A percentile compares a stretch with the other conserved stretches of the same genome.
Conservation (phyloP, 2,888 invertebrate genomes). For the Epicampocera succincta region DNA sequence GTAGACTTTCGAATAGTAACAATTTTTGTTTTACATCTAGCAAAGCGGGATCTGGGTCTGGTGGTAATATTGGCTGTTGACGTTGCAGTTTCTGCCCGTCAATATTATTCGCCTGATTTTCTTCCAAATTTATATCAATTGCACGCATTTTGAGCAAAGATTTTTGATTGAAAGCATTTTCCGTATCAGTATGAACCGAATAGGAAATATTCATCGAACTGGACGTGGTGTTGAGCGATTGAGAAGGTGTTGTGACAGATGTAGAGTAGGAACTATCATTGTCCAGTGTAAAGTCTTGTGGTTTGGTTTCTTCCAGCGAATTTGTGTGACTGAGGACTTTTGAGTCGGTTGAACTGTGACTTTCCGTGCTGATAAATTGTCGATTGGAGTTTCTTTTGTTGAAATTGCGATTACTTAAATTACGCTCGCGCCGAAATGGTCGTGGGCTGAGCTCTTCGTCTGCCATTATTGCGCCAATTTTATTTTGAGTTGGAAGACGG, state of each 20-base stretch:
- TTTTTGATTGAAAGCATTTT: conserved; percentile 76
- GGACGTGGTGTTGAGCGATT: conserved; percentile 63
- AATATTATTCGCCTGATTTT: conserved; percentile 10
- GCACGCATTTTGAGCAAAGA: conserved; percentile 75
- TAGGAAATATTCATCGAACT: conserved; percentile 76
- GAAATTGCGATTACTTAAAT: conserved; percentile 78
- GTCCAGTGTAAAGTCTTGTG: conserved; percentile 49
- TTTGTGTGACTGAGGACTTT: conserved; percentile 31
- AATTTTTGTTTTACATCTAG: conserved; percentile 77
- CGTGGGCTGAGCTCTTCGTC: conserved; percentile 76
- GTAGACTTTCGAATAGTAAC: conserved; percentile 76
- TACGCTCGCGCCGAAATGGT: conserved; percentile 78
- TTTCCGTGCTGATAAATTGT: conserved; percentile 73
- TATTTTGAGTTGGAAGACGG: too few relatives aligned
- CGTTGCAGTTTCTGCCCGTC: conserved; percentile 1
- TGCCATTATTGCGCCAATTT: conserved; percentile 73
- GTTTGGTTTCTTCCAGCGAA: not conserved
- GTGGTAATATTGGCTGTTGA: conserved; percentile 35
- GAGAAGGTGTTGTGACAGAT: conserved; percentile 24
- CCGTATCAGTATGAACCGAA: conserved; percentile 79
- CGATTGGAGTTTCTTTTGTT: conserved; percentile 76
- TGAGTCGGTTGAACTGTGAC: conserved; percentile 71
- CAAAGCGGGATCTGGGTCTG: conserved; percentile 74
- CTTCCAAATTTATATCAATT: conserved; percentile 19
- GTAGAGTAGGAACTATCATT: conserved; percentile 43